A percentile compares a stretch with the other conserved stretches of the same genome.
Evolutionary conservation across 2,113 vertebrate species (phyloP).

Genomic region (Syrmaticus mikado): DNA sequence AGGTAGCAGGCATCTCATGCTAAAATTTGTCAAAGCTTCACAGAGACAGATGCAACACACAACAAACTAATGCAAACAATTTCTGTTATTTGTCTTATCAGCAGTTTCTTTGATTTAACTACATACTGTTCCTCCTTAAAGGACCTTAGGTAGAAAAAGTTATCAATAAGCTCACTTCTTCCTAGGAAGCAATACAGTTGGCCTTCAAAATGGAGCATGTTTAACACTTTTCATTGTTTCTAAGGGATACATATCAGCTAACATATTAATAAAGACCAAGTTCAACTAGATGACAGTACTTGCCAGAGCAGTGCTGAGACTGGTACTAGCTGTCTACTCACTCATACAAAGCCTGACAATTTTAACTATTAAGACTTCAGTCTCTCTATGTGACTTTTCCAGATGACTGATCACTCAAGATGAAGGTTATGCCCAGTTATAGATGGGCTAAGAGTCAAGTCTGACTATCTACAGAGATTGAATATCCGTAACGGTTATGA

Average conservation of each 20-base stretch:
- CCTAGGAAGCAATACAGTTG: background rate
- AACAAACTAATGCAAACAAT: background rate
- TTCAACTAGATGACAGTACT: background rate
- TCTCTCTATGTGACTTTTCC: background rate
- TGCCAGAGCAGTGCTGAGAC: background rate
- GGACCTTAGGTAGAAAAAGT: background rate
- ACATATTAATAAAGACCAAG: background rate
- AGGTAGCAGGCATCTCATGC: fast-evolving
- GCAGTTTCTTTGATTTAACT: background rate
- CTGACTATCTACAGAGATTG: background rate
- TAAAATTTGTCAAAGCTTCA: background rate
- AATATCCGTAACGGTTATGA: background rate
- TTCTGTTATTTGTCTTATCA: background rate
- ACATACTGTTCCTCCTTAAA: background rate
- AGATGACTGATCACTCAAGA: background rate
- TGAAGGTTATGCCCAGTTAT: background rate
- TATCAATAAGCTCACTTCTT: background rate
- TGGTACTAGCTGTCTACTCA: background rate
- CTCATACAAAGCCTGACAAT: background rate
- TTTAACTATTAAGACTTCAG: background rate
- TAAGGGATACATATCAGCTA: background rate
- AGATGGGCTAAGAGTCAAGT: background rate
- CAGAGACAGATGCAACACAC: background rate
- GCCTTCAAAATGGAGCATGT: background rate
- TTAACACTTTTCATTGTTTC: background rate